phyloP scores from a whole-genome alignment of 2,797 vertebrate species.

The Protosalanx chinensis region DNA sequence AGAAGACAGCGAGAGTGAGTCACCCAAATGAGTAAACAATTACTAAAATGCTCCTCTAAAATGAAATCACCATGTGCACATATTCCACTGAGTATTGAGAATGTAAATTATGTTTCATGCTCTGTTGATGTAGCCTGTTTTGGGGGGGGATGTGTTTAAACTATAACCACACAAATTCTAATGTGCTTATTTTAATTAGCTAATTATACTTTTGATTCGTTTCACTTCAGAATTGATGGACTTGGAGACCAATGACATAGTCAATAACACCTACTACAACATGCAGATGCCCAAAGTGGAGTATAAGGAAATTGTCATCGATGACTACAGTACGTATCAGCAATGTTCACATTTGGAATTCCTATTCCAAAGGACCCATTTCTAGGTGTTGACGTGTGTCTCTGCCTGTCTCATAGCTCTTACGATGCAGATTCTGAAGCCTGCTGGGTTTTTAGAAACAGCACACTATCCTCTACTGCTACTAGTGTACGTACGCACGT shows the following conservation, averaged over 20 bases:
- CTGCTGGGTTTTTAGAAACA: constrained; percentile 82
- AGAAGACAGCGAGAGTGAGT: constrained; percentile 70
- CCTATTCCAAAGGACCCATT: background rate
- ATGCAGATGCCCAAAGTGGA: constrained; percentile 92
- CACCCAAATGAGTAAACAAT: background rate
- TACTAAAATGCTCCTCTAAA: no score
- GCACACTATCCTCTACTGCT: constrained; percentile 89
- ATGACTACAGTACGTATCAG: constrained; percentile 85
- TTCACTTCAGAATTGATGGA: constrained; percentile 82
- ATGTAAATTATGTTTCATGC: background rate
- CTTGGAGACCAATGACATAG: constrained; percentile 82
- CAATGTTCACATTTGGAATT: background rate
- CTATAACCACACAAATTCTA: background rate
- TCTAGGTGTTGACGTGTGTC: background rate
- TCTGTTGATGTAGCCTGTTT: background rate
- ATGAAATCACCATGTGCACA: no score
- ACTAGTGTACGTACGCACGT: constrained; percentile 84
- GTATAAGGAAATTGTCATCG: constrained; percentile 79
- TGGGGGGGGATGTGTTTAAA: background rate
- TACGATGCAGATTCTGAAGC: constrained; percentile 90
- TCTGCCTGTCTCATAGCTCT: constrained; percentile 70
- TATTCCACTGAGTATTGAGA: no score
- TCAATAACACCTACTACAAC: constrained; percentile 74
- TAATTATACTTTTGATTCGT: background rate
- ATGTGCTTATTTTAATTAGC: background rate